Base-by-base conservation (phyloP, 2,113 vertebrate genomes). In the Oceanodroma tethys region DNA sequence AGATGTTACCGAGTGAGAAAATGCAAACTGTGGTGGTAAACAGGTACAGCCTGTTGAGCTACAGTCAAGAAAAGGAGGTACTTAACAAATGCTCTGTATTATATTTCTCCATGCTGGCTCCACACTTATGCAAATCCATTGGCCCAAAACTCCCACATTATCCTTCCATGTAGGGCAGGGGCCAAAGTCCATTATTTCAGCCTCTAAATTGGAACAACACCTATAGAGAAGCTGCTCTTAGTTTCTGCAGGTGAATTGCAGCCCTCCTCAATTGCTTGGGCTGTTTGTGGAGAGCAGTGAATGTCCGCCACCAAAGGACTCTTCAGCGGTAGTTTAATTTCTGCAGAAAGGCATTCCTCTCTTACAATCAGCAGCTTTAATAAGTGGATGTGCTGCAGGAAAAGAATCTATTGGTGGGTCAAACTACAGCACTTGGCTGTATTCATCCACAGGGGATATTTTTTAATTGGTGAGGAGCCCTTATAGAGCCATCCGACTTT, bases 391-490 rank as follows among this genome's bases (percentile, higher is more conserved):
- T 94, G 32, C 81, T 96, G 79, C 88, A 87, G 86, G 60, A 95
- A 80, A 94, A 82, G 65, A 68, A 60, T 55, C 32, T 85, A 81
- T 93, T 71, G 68, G 72, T 38, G 42, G 74, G 67, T 86, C 87
- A 88, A n/a, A 92, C 71, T 88, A 50, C 18, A 86, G 73, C 36
- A 90, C 47, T 82, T 87, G 81, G 63, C 91, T 90, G 50, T 86
- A 94, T 79, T 81, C 74, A 88, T 90, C 91, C 59, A 83, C 87
- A 86, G 89, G 71, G 81, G 71, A 91, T 80, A 94, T 70, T 82
- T 96, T 96, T 96, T 97, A 97, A 97, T 96, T 97, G 94, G 84
- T 94, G 48, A 93, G 86, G 40, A 96, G 78, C 78, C 94, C 89
- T 93, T 88, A 90, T 23, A 94, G 70, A 89, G 50, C 38, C 75